Evolutionary conservation across 2,113 vertebrate species (phyloP), one percentile per base, ranked within the genome.

Genomic region (Lophura nycthemera): DNA sequence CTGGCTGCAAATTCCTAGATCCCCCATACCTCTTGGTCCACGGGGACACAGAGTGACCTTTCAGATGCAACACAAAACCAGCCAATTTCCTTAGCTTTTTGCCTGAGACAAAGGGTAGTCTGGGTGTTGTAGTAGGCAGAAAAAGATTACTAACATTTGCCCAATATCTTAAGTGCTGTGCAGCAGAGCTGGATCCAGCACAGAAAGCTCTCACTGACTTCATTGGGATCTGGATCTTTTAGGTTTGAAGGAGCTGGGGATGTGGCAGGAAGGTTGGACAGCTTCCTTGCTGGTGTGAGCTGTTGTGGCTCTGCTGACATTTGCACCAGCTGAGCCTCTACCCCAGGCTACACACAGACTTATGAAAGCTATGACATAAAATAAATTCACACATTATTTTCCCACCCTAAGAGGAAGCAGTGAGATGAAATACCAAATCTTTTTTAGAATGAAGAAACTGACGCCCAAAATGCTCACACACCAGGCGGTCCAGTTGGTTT

Each of bases 1-100:
- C 42, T 89, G 47, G 38, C 78, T 50, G 67, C 32, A 93, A 91
- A 80, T 77, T 87, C 82, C 82, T 80, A 95, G 79, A 54, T 91
- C 30, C 60, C 79, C 42, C 75, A 60, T 19, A 63, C 25, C 42
- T 72, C 54, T 70, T 45, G 60, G 54, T 78, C 82, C 65, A 47
- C 2, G 6, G 52, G 47, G 85, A 80, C 54, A 48, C 6, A 60
- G 59, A 27, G 59, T 73, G 80, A 91, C 79, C 71, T 89, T 89
- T 89, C 32, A 75, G 60, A 88, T 30, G 11, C 34, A 87, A 38
- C 60, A 69, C 10, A 83, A 92, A 66, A 24, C 18, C 40, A 65
- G 21, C 8, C 38, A 76, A 74, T 86, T 93, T 89, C 71, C 82
- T 86, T 38, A 40, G 78, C 38, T 54, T 96, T 85, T 89, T 91